Evolutionary conservation across 2,113 vertebrate species (phyloP).

Genomic region (Labeo rohita): DNA sequence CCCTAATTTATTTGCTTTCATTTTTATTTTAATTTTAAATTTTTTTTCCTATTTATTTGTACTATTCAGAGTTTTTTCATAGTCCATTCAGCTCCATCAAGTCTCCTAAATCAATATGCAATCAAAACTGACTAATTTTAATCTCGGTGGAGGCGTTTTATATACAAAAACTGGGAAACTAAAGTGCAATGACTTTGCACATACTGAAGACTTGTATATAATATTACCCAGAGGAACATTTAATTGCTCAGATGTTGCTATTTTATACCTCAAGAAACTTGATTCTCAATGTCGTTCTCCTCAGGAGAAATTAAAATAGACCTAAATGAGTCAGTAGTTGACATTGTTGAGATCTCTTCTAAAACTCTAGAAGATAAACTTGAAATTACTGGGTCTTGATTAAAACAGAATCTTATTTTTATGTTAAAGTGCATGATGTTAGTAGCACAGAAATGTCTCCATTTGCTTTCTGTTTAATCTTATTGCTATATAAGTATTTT

Average conservation of each 20-base stretch:
- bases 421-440: neutral
- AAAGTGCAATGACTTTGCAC: neutral
- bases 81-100: neutral
- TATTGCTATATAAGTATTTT: neutral
- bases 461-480: neutral
- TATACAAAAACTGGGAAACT: neutral
- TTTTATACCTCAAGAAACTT: neutral
- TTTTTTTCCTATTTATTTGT: neutral
- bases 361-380: neutral
- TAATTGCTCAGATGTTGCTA: neutral
- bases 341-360: neutral
- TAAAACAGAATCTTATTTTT: neutral
- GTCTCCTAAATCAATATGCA: neutral
- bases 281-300: neutral
- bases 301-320: neutral
- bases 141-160: neutral
- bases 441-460: neutral
- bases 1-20: too few species aligned
- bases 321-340: neutral
- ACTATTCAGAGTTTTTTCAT: neutral
- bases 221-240: neutral
- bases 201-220: neutral
- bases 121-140: neutral
- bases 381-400: too few species aligned
- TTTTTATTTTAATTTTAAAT: too few species aligned